Base-by-base conservation (phyloP, 2,113 vertebrate species). In the Hippolais icterina region DNA sequence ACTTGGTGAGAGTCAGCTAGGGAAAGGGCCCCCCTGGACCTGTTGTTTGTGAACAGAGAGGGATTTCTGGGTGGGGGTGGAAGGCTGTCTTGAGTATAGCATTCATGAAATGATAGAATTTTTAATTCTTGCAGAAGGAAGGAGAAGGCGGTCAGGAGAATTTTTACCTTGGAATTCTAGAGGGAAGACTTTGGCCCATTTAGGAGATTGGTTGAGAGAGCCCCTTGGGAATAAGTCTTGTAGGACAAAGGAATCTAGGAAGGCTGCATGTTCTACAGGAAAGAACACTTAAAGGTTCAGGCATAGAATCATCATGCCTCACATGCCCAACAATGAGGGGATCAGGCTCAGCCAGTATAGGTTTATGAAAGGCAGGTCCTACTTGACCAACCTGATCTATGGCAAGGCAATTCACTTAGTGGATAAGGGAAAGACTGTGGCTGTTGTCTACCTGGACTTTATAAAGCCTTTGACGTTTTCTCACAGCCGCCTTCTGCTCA, bases 251-350 rank as follows among this genome's bases (percentile, higher is more conserved):
- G 27, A 72, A 25, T 50, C 44, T 19, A 59, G 33, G 22, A 57
- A 57, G 35, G 37, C 44, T 57, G 12, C 12, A 57, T 18, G 65
- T 22, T 33, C 59, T 72, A 16, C 27, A 42, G 25, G 42, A 65
- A 65, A 27, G 18, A 72, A 23, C 10, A 27, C 17, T 14, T 80
- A 57, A 57, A 65, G 12, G 0, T 50, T 57, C 50, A 65, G 59
- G 22, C 31, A 50, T 15, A 80, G 15, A 17, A 57, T 35, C 25
- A 11, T 15, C 66, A 37, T 23, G 35, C 15, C 0, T 0, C 42
- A 71, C 1, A 0, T 49, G 17, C 6, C 42, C 0, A 0, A 57
- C 11, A 46, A 46, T 11, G 17, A 63, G 24, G 29, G 35, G 11
- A 79, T 56, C 29, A 41, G 21, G 57, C 42, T 35, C 35, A 56